A percentile compares a stretch with the other conserved stretches of the same genome.
phyloP scores from a whole-genome alignment of 2,113 vertebrate genomes.

The Antechinus stuartii region DNA sequence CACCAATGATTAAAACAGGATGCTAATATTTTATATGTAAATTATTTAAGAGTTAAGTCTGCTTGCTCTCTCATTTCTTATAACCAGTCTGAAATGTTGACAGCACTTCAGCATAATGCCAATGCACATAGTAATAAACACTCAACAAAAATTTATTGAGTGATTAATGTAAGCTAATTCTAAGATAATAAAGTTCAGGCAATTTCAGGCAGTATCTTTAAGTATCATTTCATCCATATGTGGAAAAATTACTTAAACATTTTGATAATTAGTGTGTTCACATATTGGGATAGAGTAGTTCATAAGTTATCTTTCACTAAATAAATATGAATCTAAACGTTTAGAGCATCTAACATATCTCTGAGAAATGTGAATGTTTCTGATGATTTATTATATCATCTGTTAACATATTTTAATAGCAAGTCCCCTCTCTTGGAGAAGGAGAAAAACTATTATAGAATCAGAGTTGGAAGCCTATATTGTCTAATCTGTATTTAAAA shows the following conservation, averaged over 20 bases:
- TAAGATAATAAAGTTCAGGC: not conserved
- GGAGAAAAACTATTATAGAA: not conserved
- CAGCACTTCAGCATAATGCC: not conserved
- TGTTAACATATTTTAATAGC: not conserved
- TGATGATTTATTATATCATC: not conserved
- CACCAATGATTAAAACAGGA: slow-evolving; percentile 9
- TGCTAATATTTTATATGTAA: not conserved
- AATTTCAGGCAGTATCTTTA: not conserved
- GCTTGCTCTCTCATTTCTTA: slow-evolving; percentile 21
- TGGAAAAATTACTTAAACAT: not conserved
- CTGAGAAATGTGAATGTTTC: not conserved
- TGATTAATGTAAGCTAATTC: not conserved
- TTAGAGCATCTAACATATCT: not conserved
- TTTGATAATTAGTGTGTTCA: not conserved
- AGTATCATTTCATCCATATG: not conserved
- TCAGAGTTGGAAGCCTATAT: not conserved
- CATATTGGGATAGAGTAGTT: not conserved
- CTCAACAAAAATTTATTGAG: not conserved
- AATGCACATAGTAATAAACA: not conserved
- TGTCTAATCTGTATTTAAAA: not conserved
- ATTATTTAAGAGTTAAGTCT: not conserved
- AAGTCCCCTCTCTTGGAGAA: not conserved
- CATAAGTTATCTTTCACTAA: not conserved
- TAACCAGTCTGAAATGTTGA: not conserved
- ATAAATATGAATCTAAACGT: not conserved